A percentile compares a stretch with the other conserved stretches of the same genome.
Evolutionary conservation across 2,113 vertebrate species (phyloP).

Genomic region (Ranitomeya imitator): DNA sequence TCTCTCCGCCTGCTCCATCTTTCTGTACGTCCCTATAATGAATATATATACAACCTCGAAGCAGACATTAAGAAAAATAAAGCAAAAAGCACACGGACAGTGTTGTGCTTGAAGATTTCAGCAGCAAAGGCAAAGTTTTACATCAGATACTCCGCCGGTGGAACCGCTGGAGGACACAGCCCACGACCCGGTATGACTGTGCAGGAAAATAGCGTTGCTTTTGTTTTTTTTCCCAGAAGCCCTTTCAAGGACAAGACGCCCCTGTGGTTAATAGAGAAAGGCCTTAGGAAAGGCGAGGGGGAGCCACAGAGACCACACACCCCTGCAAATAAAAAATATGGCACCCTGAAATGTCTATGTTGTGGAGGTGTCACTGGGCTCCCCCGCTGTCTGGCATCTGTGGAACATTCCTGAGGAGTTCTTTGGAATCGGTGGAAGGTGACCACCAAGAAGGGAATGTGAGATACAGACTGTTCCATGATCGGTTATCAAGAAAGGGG

Average conservation of each 20-base stretch:
- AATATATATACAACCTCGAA: neutral
- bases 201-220: conserved; percentile 18
- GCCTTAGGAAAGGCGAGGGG: conserved; percentile 25
- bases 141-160: neutral
- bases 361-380: conserved; percentile 20
- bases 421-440: conserved; percentile 26
- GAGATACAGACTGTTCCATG: conserved; percentile 36
- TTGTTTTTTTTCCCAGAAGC: conserved; percentile 48
- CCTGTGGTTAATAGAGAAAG: conserved; percentile 34
- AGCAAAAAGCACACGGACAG: neutral
- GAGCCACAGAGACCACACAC: conserved; percentile 12
- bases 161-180: neutral
- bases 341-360: conserved; percentile 39
- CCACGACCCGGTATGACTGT: neutral
- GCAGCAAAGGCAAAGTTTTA: conserved; percentile 43
- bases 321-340: conserved; percentile 32
- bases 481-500: conserved; percentile 18
- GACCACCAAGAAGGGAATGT: conserved; percentile 46
- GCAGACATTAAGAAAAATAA: neutral
- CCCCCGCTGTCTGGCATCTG: conserved; percentile 46
- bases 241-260: conserved; percentile 57
- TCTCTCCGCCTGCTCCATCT: neutral
- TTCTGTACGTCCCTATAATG: neutral
- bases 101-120: conserved; percentile 28
- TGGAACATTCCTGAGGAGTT: conserved; percentile 57